Base-by-base conservation (phyloP, 1,140 invertebrate species). In the Chrysopa pallens region DNA sequence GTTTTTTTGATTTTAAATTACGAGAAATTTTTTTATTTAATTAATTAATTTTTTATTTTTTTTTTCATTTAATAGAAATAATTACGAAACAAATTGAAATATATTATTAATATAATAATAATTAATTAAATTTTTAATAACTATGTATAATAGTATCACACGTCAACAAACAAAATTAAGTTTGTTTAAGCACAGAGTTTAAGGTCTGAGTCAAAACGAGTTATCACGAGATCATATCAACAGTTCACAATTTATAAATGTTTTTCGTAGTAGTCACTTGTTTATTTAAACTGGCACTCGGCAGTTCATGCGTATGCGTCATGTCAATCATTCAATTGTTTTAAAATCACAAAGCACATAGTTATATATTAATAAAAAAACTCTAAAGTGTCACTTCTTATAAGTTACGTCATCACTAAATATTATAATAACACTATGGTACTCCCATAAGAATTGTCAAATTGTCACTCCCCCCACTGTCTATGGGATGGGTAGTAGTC, bases 361-460 rank as follows among this genome's bases (percentile, higher is more conserved):
- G 17, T 23, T 23, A 23, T 23, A 23, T 23, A 23, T 23, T 23
- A 23, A 23, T 23, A 23, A 23, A 23, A 23, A 23, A 23, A 23
- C 17, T 23, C 17, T 23, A 23, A 23, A 23, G 17, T 23, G 17
- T 33, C 8, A 33, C n/a, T 33, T 33, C 3, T 11, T 33, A 11
- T 33, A 33, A 33, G n/a, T 33, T 11, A 33, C 31, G 31, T 33
- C 31, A 33, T 33, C n/a, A 33, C n/a, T 11, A 33, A 9, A 33
- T 47, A 59, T 63, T 11, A 60, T 60, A 54, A 0, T 57, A 57
- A 42, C 60, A 57, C 27, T 12, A 33, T 33, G 31, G 31, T 33
- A 33, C 31, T 12, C 31, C 31, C 31, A 33, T 33, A 11, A 33
- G n/a, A 33, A 33, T 33, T 6, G 31, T 33, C n/a, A 33, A 33